phyloP scores from a whole-genome alignment of 2,888 invertebrate species.

The Hypomecis atomaria region DNA sequence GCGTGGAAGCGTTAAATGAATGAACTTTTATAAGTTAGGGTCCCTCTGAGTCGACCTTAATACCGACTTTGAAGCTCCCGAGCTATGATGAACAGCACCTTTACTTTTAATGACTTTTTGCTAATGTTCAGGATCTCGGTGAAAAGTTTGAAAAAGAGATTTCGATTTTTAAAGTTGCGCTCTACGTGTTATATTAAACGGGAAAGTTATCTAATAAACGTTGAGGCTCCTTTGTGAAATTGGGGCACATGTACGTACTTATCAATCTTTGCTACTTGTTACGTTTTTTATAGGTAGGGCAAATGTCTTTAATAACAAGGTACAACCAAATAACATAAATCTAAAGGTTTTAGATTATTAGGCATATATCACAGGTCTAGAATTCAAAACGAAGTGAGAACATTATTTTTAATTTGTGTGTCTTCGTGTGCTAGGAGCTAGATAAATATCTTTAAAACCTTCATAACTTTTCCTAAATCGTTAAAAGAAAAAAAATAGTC shows the following conservation, averaged over 20 bases:
- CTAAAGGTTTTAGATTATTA: too few relatives aligned
- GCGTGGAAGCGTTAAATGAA: constrained; percentile 83
- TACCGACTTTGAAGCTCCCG: constrained; percentile 74
- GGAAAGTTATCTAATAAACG: constrained; percentile 42
- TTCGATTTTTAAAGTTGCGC: constrained; percentile 57
- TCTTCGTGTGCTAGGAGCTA: too few relatives aligned
- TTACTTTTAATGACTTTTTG: constrained; percentile 85
- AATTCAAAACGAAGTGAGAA: too few relatives aligned
- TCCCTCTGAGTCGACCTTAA: constrained; percentile 70
- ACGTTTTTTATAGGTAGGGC: too few relatives aligned
- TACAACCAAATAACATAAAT: too few relatives aligned
- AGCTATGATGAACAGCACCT: constrained; percentile 77
- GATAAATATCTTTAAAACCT: too few relatives aligned
- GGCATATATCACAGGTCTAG: too few relatives aligned
- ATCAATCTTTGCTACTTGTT: neutral
- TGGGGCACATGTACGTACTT: neutral
- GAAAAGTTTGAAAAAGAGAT: constrained; percentile 64
- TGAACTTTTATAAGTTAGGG: constrained; percentile 83
- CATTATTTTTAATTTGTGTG: too few relatives aligned
- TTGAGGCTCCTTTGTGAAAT: constrained; percentile 27
- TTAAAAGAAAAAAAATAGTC: too few relatives aligned
- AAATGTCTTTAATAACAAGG: too few relatives aligned
- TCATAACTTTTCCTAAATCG: too few relatives aligned
- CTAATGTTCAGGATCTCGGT: constrained; percentile 75
- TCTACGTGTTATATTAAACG: constrained; percentile 40